A percentile compares a stretch with the other conserved stretches of the same genome.
phyloP scores from a whole-genome alignment of 2,113 vertebrate genomes.

The Pteruthius melanotis region DNA sequence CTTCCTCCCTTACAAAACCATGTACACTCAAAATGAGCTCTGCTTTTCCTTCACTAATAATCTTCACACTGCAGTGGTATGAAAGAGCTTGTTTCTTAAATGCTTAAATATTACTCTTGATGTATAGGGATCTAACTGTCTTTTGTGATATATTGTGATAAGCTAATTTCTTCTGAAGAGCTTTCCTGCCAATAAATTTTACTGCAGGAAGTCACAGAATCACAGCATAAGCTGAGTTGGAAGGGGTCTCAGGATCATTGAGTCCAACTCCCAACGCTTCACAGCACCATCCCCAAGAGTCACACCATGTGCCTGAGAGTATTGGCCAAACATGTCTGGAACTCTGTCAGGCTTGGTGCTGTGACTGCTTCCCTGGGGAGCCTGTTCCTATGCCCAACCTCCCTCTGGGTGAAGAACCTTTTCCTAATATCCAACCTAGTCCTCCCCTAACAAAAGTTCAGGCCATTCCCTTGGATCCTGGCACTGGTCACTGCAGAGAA shows the following conservation, averaged over 20 bases:
- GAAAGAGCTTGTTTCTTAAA: neutral
- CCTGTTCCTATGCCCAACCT: neutral
- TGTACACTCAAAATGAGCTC: neutral
- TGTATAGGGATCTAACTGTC: slow-evolving; percentile 6
- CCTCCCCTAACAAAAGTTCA: neutral
- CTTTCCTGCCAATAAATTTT: neutral
- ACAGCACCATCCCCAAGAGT: neutral
- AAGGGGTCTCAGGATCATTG: neutral
- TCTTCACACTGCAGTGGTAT: neutral
- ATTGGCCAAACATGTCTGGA: neutral
- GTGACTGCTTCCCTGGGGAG: neutral
- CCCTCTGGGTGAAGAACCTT: neutral
- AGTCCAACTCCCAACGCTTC: neutral
- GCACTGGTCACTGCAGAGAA: neutral
- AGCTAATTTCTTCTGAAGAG: slow-evolving; percentile 7
- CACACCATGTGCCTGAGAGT: accelerated
- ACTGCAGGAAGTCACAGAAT: neutral
- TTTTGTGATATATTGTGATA: slow-evolving; percentile 13
- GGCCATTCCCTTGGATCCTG: neutral
- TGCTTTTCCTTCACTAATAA: neutral
- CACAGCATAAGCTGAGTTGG: neutral
- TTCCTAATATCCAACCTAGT: neutral
- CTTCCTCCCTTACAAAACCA: neutral
- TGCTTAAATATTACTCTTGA: neutral
- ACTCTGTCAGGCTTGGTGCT: no score